Evolutionary conservation across 2,888 invertebrate species (phyloP), one percentile per base, ranked within the genome.

Genomic region (Litoditis marina): DNA sequence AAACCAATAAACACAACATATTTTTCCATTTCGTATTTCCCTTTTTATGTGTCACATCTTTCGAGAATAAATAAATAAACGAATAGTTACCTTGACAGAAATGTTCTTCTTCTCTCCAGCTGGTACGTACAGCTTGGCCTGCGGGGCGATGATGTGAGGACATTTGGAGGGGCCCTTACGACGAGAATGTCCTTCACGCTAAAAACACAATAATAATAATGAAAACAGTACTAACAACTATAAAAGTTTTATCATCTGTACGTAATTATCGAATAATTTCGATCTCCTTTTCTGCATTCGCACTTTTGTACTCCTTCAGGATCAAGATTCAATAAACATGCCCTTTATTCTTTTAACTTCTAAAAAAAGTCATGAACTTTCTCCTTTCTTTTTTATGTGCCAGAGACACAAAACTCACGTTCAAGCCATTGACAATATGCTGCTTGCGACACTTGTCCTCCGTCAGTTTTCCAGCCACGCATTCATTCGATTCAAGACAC

Each of bases 401-500:
- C 28, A 16, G 8, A 16, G 22, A 44, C 42, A 27, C 25, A 44
- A 44, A 27, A 78, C 84, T 75, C 67, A 84, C 84, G 63, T 77
- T 78, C 60, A 78, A 66, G 32, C 84, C 84, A 60, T 83, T 83
- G 61, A 84, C 75, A 54, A 79, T 72, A 11, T 74, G 72, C 36
- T 78, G 73, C 36, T 70, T 71, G 13, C 78, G 50, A 57, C 80
- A 82, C 28, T 82, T 77, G 56, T 80, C 81, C 58, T 83, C 83
- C 11, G 77, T 76, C 52, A 73, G 51, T 27, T 74, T 71, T 7
- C 73, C 74, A 16, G 71, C 71, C 2, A 81, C 80, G 68, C 81
- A 81, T 47, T 77, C 75, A 55, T 77, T 75, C 92, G 88, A 84
- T 94, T 73, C 73, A 16, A 73, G 59, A 31, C 73, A 73, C 59